A percentile compares a stretch with the other conserved stretches of the same genome.
Conservation (phyloP, 2,888 invertebrate genomes). For the Morpho achilles region DNA sequence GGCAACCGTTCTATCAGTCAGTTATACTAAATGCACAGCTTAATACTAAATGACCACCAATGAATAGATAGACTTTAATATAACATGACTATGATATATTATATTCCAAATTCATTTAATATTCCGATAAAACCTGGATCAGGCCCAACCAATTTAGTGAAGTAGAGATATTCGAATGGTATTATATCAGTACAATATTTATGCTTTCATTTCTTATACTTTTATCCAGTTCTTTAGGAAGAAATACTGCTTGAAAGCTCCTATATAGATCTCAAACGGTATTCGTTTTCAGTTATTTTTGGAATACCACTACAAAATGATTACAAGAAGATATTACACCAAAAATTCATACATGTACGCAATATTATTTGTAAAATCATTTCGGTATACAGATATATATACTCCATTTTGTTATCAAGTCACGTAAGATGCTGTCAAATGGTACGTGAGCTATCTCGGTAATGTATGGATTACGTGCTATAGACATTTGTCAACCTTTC, state of each 20-base stretch:
- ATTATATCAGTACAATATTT: background rate
- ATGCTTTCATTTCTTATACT: background rate
- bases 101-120: background rate
- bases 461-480: slow-evolving; percentile 12
- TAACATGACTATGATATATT: no score
- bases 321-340: background rate
- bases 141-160: background rate
- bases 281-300: no score
- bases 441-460: slow-evolving; percentile 11
- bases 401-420: slow-evolving; percentile 6
- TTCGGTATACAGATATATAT: slow-evolving; percentile 4
- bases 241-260: no score
- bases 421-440: slow-evolving; percentile 12
- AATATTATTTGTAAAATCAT: background rate
- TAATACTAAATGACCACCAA: no score
- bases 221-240: no score
- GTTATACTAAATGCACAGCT: no score
- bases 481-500: slow-evolving; percentile 9
- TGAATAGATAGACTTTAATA: no score
- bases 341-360: background rate
- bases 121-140: background rate
- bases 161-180: background rate
- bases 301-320: no score
- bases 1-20: no score
- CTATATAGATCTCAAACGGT: no score